Evolutionary conservation across 2,797 vertebrate genomes (phyloP).

Genomic region (Bradypus variegatus): DNA sequence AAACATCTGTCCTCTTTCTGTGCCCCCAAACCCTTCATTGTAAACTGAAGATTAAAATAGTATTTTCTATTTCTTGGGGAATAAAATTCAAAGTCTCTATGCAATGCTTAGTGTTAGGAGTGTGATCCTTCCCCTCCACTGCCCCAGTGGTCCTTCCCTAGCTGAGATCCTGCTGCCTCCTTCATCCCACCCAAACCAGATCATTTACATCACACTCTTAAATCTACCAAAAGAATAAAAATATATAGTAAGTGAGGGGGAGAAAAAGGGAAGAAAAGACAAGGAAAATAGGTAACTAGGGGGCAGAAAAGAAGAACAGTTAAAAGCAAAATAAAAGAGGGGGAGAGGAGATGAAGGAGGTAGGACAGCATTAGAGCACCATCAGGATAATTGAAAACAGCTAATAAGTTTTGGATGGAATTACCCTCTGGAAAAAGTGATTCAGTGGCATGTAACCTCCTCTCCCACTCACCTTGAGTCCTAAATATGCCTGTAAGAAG

Average conservation of each 20-base stretch:
- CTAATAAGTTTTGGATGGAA: not conserved
- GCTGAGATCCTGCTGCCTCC: not conserved
- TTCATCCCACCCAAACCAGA: not conserved
- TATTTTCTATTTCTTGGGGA: not conserved
- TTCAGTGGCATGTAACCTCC: not conserved
- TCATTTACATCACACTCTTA: not conserved
- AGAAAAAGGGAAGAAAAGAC: not conserved
- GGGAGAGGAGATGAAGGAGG: not conserved
- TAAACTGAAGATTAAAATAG: slow-evolving; percentile 11
- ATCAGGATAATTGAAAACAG: not conserved
- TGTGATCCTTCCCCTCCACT: too few relatives aligned
- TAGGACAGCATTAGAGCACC: not conserved
- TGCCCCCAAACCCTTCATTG: not conserved
- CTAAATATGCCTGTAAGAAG: not conserved
- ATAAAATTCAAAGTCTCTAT: not conserved
- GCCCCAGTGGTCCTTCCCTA: not conserved
- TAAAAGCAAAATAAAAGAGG: not conserved
- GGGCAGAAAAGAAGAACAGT: not conserved
- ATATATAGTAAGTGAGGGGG: not conserved
- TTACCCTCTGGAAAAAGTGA: not conserved
- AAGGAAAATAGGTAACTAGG: not conserved
- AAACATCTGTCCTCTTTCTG: not conserved
- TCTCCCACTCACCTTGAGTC: not conserved
- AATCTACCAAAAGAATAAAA: not conserved
- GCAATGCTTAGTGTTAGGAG: not conserved